Evolutionary conservation across 2,888 invertebrate species (phyloP), one percentile per base, ranked within the genome.

Genomic region (Pyrrhia umbra): DNA sequence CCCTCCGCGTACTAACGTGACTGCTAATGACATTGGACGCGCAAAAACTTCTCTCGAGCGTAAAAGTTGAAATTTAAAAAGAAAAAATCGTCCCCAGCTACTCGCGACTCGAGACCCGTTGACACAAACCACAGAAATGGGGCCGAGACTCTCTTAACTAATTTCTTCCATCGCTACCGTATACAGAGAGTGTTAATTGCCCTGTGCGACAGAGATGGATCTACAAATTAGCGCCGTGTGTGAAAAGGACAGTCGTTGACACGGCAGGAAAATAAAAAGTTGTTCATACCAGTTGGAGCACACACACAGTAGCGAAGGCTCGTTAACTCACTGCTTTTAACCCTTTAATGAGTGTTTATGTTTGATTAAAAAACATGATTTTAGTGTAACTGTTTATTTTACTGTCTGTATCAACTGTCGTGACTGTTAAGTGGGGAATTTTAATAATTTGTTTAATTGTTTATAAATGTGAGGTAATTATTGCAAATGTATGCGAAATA

Each of bases 161-260:
- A 94, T 93, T 94, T 93, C 92, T 92, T 89, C 88, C 92, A 90
- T 88, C 85, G 93, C 93, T 92, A 93, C 93, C 90, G 93, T 92
- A 90, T 89, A 88, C 88, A 86, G 88, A 81, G 79, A 89, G 93
- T 92, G 92, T 91, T 93, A 93, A 94, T 94, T 93, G 89, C 90
- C 80, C 50, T 74, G 81, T 77, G 82, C 52, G 85, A 89, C 34
- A 68, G 79, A 70, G 90, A 90, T 55, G 60, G 56, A 54, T 0
- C 46, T 75, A 85, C 39, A 49, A 47, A 61, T 51, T 34, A 3
- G 2, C 0, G 0, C 1, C 13, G 37, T 2, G 86, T 61, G 54
- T 5, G 83, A 88, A 68, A 79, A 79, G 55, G 89, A 89, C 30
- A 52, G 54, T 30, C 42, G 67, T 80, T 81, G 74, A 85, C 83